phyloP scores from a whole-genome alignment of 2,797 vertebrate species.

The Crocidura indochinensis region DNA sequence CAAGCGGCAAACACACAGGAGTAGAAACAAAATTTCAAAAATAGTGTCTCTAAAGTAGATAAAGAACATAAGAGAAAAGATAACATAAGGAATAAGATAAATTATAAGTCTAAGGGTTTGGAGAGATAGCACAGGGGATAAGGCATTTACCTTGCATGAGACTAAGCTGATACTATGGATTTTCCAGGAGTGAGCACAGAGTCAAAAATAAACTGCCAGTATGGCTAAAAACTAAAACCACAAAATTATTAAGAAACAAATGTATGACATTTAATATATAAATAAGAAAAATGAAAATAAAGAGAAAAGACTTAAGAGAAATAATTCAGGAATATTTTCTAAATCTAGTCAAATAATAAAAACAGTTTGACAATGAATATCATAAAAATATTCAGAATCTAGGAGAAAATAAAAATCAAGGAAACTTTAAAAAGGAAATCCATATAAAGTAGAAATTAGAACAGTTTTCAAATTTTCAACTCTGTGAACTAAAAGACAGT shows the following conservation, averaged over 20 bases:
- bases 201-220: too few species aligned
- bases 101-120: not conserved
- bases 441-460: constrained; percentile 46
- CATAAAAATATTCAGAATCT: constrained; percentile 37
- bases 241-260: not conserved
- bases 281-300: not conserved
- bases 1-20: not conserved
- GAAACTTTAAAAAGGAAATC: constrained; percentile 37
- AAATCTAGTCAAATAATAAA: constrained; percentile 46
- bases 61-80: constrained; percentile 1
- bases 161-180: too few species aligned
- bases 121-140: too few species aligned
- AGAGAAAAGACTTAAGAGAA: constrained; percentile 17
- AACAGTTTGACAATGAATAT: not conserved
- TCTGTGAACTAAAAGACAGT: constrained; percentile 37
- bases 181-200: too few species aligned
- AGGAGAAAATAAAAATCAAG: constrained; percentile 8
- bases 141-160: too few species aligned
- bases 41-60: constrained; percentile 2
- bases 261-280: not conserved
- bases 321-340: constrained; percentile 26
- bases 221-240: too few species aligned
- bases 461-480: constrained; percentile 44
- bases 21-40: not conserved
- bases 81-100: not conserved